Percentiles rank a stretch among this genome's conserved stretches.
These are phyloP conservation scores for Caloenas nicobarica DNA, from an alignment of 2,113 vertebrate genomes.

Conservation along the genomic window DNA sequence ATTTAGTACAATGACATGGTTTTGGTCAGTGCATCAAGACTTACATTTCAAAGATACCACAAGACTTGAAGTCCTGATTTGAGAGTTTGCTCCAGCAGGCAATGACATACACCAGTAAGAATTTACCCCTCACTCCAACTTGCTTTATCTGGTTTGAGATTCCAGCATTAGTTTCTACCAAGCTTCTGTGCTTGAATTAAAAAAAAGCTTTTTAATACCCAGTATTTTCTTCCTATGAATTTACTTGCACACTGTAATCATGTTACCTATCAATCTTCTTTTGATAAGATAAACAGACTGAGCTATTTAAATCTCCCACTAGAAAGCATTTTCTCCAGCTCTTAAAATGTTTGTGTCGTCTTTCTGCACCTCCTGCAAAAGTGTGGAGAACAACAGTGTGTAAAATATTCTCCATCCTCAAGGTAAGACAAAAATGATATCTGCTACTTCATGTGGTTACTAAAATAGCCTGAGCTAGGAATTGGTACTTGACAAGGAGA, in stretches of 20 bases:
- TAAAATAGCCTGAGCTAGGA: not conserved
- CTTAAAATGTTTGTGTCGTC: not conserved
- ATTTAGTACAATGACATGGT: not conserved
- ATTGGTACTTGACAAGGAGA: not conserved
- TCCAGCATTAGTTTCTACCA: not conserved
- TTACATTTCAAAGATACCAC: not conserved
- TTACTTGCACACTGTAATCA: constrained; percentile 46
- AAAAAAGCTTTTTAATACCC: constrained; percentile 6
- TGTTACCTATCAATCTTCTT: constrained; percentile 58
- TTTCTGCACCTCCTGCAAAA: not conserved
- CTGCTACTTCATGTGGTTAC: not conserved
- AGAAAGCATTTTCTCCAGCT: constrained; percentile 12
- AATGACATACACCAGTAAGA: not conserved
- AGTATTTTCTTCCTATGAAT: constrained; percentile 44
- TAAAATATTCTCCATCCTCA: not conserved
- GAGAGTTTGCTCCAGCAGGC: not conserved
- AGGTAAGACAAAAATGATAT: not conserved
- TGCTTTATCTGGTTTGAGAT: not conserved
- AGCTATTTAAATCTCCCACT: constrained; percentile 58
- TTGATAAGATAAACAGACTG: constrained; percentile 57
- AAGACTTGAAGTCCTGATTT: not conserved
- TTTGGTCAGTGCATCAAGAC: not conserved
- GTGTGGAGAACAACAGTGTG: not conserved
- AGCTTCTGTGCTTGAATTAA: not conserved
- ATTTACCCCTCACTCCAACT: not conserved